Conservation (phyloP, 1,140 invertebrate species). For the Aphaenogaster floridana region DNA sequence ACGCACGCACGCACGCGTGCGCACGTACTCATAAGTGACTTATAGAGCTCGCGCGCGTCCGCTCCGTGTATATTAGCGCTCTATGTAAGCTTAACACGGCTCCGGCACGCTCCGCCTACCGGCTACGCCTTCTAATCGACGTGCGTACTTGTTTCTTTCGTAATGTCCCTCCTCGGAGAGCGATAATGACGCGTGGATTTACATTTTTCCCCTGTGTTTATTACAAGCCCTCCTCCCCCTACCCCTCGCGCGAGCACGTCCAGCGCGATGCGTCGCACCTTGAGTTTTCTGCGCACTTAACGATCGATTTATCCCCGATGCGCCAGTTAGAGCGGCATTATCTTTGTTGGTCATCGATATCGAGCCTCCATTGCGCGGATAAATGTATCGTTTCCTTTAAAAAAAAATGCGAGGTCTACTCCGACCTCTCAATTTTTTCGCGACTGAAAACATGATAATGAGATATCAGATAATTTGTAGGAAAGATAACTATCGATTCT, state of each 20-base stretch:
- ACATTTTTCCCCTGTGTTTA: slow-evolving; percentile 14
- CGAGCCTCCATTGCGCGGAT: background rate
- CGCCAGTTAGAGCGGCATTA: background rate
- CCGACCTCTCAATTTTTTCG: background rate
- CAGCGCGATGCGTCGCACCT: background rate
- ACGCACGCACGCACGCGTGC: slow-evolving; percentile 9
- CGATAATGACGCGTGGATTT: slow-evolving; percentile 37
- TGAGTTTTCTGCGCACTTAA: slow-evolving; percentile 41
- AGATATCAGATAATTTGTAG: background rate
- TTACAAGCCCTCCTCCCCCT: background rate
- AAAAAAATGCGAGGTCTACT: background rate
- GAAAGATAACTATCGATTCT: background rate
- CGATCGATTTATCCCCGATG: slow-evolving; percentile 1
- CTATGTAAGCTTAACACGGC: slow-evolving; percentile 70
- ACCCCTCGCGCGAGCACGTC: background rate
- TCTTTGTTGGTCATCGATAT: slow-evolving; percentile 1
- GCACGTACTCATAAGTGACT: slow-evolving; percentile 49
- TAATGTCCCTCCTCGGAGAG: slow-evolving; percentile 56
- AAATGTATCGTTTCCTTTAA: background rate
- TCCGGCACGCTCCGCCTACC: slow-evolving; percentile 77
- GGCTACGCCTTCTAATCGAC: slow-evolving; percentile 80
- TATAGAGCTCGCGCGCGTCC: slow-evolving; percentile 17
- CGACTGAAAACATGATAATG: background rate
- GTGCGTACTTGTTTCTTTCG: slow-evolving; percentile 72
- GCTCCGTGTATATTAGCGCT: slow-evolving; percentile 63